Base-by-base conservation (phyloP, 2,113 vertebrate genomes). In the Egretta garzetta region DNA sequence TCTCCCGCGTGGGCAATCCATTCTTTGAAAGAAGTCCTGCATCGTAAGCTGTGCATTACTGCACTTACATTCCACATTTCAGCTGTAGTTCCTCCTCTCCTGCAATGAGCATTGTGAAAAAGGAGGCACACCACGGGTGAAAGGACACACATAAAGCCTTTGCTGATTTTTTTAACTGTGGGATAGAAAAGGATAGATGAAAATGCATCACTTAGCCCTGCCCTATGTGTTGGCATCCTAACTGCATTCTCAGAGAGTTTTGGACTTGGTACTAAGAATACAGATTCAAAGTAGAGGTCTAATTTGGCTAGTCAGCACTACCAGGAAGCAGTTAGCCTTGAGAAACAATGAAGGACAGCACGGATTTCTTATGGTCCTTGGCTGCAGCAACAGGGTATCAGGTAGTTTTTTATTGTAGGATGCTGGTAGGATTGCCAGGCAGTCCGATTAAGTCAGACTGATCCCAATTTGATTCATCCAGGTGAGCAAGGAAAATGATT, bases 121-220 rank as follows among this genome's bases (percentile, higher is more conserved):
- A 32, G 14, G 23, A 80, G 19, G 11, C 3, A 33, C 8, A 60
- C 18, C 23, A n/a, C 14, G 12, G 6, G 15, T 66, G 35, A 92
- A 86, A 63, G 1, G 2, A 63, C 8, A 26, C 0, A 0, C 9
- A 8, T 39, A 86, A 80, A 70, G 18, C 2, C 27, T 86, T 75
- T 58, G 6, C 30, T 84, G 33, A 49, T 33, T 80, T 45, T 81
- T 71, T 26, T 8, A 62, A 43, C 23, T 27, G 22, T 49, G n/a
- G 12, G 9, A 35, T 63, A 63, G 35, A 77, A 66, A 39, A 5
- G 3, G 5, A 32, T 32, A 59, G 55, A 76, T 17, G 9, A 80
- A 92, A 86, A 47, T 32, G 4, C 28, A 8, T 52, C 19, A 19
- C 47, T 37, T 26, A 55, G 24, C 10, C 14, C 26, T 73, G 39